phyloP scores from a whole-genome alignment of 2,888 invertebrate genomes.

The Carpatolechia fugitivella region DNA sequence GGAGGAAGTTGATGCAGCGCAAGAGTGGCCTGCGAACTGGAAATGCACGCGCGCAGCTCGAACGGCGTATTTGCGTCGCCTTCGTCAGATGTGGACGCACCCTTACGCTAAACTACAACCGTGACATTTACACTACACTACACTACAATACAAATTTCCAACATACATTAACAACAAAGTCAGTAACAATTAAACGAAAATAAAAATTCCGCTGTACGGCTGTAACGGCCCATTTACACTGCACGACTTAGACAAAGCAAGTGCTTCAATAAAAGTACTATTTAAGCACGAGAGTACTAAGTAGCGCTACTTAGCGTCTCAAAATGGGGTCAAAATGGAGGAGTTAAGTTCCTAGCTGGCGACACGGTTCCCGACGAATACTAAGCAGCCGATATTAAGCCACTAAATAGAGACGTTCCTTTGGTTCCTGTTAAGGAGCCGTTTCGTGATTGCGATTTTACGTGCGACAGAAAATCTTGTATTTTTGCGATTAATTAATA shows the following conservation, averaged over 20 bases:
- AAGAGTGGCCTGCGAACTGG: no score
- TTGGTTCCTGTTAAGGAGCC: slow-evolving; percentile 22
- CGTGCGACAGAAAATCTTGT: background rate
- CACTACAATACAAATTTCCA: no score
- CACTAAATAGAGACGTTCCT: slow-evolving; percentile 21
- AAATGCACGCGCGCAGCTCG: no score
- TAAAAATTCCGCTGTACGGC: background rate
- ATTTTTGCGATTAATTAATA: background rate
- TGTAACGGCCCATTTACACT: slow-evolving; percentile 4
- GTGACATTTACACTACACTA: no score
- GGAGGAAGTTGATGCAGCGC: no score
- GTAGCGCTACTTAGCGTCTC: background rate
- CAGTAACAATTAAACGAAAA: background rate
- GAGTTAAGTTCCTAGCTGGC: slow-evolving; percentile 27
- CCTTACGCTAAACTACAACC: no score
- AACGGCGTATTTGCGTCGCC: no score
- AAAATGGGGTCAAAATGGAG: slow-evolving; percentile 27
- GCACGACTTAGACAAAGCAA: background rate
- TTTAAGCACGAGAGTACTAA: background rate
- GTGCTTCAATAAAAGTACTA: slow-evolving; percentile 1
- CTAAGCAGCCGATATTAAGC: slow-evolving; percentile 36
- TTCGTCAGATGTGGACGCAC: no score
- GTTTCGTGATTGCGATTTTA: slow-evolving; percentile 12
- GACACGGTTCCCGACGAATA: slow-evolving; percentile 26
- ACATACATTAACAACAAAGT: background rate